Conservation (phyloP, 2,797 vertebrate genomes). For the Eulemur mongoz region DNA sequence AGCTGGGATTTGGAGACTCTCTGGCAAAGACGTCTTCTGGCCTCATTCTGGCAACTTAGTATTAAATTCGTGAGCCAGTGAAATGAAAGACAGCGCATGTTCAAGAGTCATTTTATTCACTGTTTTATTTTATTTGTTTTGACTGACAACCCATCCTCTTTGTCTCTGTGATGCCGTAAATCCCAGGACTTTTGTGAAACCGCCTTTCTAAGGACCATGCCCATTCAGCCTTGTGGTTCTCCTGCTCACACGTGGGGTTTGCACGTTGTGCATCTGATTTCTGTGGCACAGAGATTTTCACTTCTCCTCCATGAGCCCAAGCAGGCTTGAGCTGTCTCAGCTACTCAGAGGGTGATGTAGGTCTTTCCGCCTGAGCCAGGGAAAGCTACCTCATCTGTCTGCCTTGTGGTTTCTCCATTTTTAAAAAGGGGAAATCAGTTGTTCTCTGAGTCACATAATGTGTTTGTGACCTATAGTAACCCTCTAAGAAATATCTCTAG, state of each 20-base stretch:
- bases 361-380: neutral
- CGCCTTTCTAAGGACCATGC: fast-evolving
- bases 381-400: neutral
- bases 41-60: neutral
- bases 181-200: neutral
- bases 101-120: fast-evolving
- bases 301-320: neutral
- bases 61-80: neutral
- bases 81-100: fast-evolving
- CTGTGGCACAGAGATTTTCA: neutral
- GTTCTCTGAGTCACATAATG: neutral
- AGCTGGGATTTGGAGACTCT: neutral
- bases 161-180: neutral
- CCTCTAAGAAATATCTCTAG: neutral
- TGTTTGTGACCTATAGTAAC: conserved; percentile 5
- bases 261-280: neutral
- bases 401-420: conserved; percentile 40
- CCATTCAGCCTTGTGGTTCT: too few species aligned
- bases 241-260: fast-evolving
- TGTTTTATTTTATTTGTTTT: neutral
- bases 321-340: neutral
- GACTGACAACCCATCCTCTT: neutral
- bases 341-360: neutral
- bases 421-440: conserved; percentile 25
- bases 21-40: neutral